Evolutionary conservation across 2,888 invertebrate species (phyloP).

Genomic region (Odiellus spinosus): DNA sequence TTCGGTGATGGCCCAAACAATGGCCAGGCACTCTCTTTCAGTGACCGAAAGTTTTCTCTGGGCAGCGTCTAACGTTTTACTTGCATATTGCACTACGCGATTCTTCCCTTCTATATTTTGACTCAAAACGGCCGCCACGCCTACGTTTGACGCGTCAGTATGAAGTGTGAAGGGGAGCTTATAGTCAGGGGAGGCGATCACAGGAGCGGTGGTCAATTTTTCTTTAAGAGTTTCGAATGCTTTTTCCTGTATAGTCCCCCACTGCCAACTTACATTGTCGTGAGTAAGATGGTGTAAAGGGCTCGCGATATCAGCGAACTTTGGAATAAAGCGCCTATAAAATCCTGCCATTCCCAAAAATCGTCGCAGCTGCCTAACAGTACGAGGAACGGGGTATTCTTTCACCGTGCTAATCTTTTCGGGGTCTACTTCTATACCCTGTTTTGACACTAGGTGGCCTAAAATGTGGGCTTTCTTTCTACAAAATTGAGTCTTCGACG

Average conservation of each 20-base stretch:
- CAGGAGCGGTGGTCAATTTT: conserved; percentile 11
- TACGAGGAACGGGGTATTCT: conserved; percentile 10
- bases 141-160: conserved; percentile 20
- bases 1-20: conserved; percentile 27
- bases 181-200: conserved; percentile 17
- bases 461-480: conserved; percentile 7
- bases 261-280: conserved; percentile 6
- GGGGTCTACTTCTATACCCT: conserved; percentile 5
- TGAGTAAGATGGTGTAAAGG: conserved; percentile 6
- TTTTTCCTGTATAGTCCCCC: neutral
- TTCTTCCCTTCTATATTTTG: conserved; percentile 18
- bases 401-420: conserved; percentile 1
- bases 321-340: conserved; percentile 5
- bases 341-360: conserved; percentile 1
- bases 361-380: conserved; percentile 9
- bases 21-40: conserved; percentile 30
- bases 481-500: conserved; percentile 17
- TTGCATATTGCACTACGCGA: conserved; percentile 19
- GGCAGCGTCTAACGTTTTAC: neutral
- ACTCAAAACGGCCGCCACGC: conserved; percentile 22
- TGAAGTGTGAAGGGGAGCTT: conserved; percentile 16
- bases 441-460: conserved; percentile 6
- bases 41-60: conserved; percentile 28
- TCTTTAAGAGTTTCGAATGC: conserved; percentile 8
- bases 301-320: conserved; percentile 6